Evolutionary conservation across 1,140 invertebrate species (phyloP).

Genomic region (Pteromalus puparum): DNA sequence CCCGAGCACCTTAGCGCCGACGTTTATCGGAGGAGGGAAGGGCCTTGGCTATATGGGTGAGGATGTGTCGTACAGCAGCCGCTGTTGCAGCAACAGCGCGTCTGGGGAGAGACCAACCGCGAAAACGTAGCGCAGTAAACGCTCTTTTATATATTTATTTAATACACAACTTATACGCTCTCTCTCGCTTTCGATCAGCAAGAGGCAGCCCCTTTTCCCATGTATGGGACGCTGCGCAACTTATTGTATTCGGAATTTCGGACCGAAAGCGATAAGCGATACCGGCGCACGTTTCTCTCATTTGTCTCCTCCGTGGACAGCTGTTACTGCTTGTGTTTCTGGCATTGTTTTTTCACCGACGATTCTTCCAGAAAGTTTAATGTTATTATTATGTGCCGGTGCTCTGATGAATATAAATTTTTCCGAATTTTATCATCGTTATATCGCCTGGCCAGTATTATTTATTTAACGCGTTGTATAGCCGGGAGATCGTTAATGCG

Average conservation of each 20-base stretch:
- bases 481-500: no score
- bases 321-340: neutral
- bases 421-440: neutral
- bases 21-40: slow-evolving; percentile 29
- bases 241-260: slow-evolving; percentile 29
- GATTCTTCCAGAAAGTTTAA: slow-evolving; percentile 11
- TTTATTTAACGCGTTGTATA: neutral
- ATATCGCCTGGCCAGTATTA: neutral
- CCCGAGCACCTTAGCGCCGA: slow-evolving; percentile 41
- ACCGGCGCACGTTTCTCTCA: neutral
- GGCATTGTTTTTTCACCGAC: neutral
- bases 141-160: slow-evolving; percentile 47
- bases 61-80: neutral
- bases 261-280: slow-evolving; percentile 14
- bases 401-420: slow-evolving; percentile 7
- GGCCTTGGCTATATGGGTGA: neutral
- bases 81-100: neutral
- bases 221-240: neutral
- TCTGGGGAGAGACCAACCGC: slow-evolving; percentile 13
- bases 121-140: slow-evolving; percentile 37
- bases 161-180: slow-evolving; percentile 23
- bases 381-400: neutral
- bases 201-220: no score
- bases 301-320: slow-evolving; percentile 12
- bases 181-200: no score